A percentile compares a stretch with the other conserved stretches of the same genome.
phyloP scores from a whole-genome alignment of 2,113 vertebrate genomes.

The Phoxinus phoxinus region DNA sequence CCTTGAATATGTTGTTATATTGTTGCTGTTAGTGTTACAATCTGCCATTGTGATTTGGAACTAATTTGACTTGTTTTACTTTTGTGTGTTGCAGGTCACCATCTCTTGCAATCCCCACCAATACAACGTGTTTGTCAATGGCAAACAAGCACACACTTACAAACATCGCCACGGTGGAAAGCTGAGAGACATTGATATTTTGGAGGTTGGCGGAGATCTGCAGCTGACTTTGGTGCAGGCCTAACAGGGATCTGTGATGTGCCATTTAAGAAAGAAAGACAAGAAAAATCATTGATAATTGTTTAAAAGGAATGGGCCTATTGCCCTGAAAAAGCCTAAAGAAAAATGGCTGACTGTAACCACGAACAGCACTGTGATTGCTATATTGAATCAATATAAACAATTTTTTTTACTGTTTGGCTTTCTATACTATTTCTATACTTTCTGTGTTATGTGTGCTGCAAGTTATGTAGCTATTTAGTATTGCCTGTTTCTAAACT shows the following conservation, averaged over 20 bases:
- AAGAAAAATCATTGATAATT: neutral
- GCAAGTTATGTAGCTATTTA: neutral
- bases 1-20: neutral
- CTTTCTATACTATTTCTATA: neutral
- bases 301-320: neutral
- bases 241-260: constrained; percentile 45
- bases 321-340: neutral
- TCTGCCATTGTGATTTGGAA: neutral
- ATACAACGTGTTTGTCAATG: constrained; percentile 72
- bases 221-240: constrained; percentile 69
- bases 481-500: neutral
- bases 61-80: neutral
- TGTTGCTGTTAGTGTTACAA: constrained; percentile 5
- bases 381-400: neutral
- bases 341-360: neutral
- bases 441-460: neutral
- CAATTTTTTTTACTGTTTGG: neutral
- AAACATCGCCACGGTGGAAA: constrained; percentile 64
- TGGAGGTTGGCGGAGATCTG: constrained; percentile 73
- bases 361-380: neutral
- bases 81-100: constrained; percentile 69
- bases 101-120: constrained; percentile 68
- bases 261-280: neutral
- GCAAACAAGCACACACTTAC: constrained; percentile 66
- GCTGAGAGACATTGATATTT: constrained; percentile 51